Base-by-base conservation (phyloP, 2,113 vertebrate genomes). In the Tachuris rubrigastra region DNA sequence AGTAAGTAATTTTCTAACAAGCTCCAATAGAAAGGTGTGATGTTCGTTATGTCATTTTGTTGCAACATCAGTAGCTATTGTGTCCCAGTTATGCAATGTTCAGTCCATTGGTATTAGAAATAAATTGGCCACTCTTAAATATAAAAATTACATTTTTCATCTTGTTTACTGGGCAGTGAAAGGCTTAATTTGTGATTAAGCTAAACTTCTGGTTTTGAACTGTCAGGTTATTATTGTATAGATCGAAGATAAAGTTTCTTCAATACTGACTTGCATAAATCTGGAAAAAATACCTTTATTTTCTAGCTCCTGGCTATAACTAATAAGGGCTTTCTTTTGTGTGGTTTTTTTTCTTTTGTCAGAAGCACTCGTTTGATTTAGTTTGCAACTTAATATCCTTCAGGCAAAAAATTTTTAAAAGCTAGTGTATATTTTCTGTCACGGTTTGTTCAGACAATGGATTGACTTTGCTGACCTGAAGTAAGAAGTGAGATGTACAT, bases 1-100 rank as follows among this genome's bases (percentile, higher is more conserved):
- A 99, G 99, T 99, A 97, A 98, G 99, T 99, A 94, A 28, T 81
- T 92, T 81, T 89, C 16, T 91, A n/a, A 21, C 37, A 33, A 23
- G 7, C 7, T 81, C 2, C 77, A 19, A 5, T 55, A 44, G 30
- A 85, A 23, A 10, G 6, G 3, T 77, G 23, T 56, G 25, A 15
- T 77, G 10, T 56, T 58, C 9, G 1, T 49, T 2, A 1, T 80
- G 41, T 73, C 9, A 1, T 55, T 94, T 81, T 72, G 21, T 80
- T 88, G 33, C 52, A 33, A 7, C 2, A 5, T 74, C 14, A 55
- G 47, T 58, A 58, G 20, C 31, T 85, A 18, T 59, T 84, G 5
- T 22, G 9, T 62, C 33, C 35, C 28, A 21, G 5, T 60, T 84
- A 28, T 52, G 37, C 0, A 31, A 9, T 5, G 6, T 66, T 67